Percentiles rank a stretch among this genome's conserved stretches.
Conservation (phyloP, 2,113 vertebrate species). For the Syrrhaptes paradoxus region DNA sequence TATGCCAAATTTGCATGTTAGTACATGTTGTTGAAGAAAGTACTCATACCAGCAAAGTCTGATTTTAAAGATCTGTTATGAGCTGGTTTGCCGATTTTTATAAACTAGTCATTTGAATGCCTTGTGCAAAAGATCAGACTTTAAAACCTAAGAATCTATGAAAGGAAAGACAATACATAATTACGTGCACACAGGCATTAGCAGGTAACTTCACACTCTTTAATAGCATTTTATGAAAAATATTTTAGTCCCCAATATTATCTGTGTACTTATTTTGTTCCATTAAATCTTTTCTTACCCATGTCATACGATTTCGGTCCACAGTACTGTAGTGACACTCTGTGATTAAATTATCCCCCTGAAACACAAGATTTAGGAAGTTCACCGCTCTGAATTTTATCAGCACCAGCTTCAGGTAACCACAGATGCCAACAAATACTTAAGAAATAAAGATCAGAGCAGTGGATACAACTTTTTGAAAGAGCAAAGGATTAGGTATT, state of each 20-base stretch:
- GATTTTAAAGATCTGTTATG: background rate
- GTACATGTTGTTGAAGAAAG: background rate
- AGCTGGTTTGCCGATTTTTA: background rate
- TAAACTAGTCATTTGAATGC: background rate
- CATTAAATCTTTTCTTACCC: conserved; percentile 78
- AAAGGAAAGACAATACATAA: background rate
- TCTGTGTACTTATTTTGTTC: background rate
- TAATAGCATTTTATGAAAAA: background rate
- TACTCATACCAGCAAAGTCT: background rate
- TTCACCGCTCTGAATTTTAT: background rate
- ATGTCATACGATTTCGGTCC: conserved; percentile 84
- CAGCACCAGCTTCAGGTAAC: background rate
- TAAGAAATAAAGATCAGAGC: background rate
- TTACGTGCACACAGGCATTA: background rate
- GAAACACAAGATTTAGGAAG: conserved; percentile 56
- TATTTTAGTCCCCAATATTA: background rate
- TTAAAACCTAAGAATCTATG: background rate
- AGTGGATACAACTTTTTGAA: background rate
- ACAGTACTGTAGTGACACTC: conserved; percentile 88
- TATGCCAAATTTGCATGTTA: background rate
- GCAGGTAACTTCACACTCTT: background rate
- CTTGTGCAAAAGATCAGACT: background rate
- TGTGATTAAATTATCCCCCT: conserved; percentile 88
- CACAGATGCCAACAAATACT: background rate
- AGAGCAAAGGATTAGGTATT: background rate